These are phyloP conservation scores for Amazona guildingii DNA, from an alignment of 2,113 vertebrate genomes.

Conservation along the genomic window DNA sequence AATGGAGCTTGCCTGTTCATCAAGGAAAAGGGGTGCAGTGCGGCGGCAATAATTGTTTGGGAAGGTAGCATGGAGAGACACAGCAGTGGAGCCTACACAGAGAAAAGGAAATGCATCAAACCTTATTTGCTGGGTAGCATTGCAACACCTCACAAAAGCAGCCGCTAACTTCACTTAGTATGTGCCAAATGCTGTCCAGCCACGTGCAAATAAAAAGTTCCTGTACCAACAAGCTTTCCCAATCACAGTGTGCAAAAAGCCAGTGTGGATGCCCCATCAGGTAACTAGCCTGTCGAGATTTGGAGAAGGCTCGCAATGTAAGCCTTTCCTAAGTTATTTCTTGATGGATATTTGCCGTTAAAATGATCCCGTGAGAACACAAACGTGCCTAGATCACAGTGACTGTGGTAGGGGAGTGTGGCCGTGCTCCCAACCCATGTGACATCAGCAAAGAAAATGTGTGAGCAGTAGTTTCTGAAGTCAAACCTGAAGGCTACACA, in stretches of 20 bases:
- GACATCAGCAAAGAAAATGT: background rate
- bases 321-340: background rate
- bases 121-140: background rate
- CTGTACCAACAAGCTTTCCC: background rate
- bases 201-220: background rate
- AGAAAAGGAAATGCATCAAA: background rate
- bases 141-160: background rate
- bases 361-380: background rate
- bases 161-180: background rate
- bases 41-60: background rate
- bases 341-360: background rate
- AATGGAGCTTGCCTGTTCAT: background rate
- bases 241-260: background rate
- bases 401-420: accelerated
- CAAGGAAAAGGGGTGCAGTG: background rate
- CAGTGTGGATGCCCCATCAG: background rate
- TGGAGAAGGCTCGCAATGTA: background rate
- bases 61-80: background rate
- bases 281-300: background rate
- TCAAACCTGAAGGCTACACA: background rate
- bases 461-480: background rate
- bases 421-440: background rate
- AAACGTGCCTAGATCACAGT: background rate
- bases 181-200: background rate
- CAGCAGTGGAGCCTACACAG: background rate